Percentiles rank a stretch among this genome's conserved stretches.
Evolutionary conservation across 2,888 invertebrate species (phyloP).

Genomic region (Aspidapion aeneum): DNA sequence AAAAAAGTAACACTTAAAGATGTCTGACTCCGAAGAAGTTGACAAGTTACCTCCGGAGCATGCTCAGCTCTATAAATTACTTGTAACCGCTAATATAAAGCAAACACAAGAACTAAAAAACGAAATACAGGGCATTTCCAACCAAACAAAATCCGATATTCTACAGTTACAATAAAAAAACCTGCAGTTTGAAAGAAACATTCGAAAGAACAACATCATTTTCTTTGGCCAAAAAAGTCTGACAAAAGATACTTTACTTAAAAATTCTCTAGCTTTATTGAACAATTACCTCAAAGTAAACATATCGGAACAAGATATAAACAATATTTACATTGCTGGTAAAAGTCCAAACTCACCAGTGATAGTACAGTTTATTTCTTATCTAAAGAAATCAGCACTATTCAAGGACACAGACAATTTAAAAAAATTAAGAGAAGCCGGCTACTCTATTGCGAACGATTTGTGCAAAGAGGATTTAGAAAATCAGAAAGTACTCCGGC

Average conservation of each 20-base stretch:
- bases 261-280: not conserved
- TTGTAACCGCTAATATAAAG: not conserved
- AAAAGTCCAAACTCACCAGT: not conserved
- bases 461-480: not conserved
- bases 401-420: not conserved
- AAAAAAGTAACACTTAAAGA: not conserved
- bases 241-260: not conserved
- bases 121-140: not conserved
- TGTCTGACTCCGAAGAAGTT: not conserved
- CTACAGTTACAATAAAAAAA: too few species aligned
- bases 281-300: not conserved
- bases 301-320: not conserved
- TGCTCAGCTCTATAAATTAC: not conserved
- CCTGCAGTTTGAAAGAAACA: too few species aligned
- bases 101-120: not conserved
- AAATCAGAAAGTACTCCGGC: not conserved
- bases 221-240: not conserved
- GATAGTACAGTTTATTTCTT: not conserved
- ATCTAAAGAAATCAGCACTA: not conserved
- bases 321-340: not conserved
- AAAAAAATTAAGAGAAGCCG: not conserved
- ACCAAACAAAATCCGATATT: not conserved
- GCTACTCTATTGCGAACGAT: not conserved
- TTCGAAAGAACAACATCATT: too few species aligned
- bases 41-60: not conserved